These are phyloP conservation scores for Cyrtorhinus lividipennis DNA, from an alignment of 1,140 invertebrate genomes.

Conservation along the genomic window DNA sequence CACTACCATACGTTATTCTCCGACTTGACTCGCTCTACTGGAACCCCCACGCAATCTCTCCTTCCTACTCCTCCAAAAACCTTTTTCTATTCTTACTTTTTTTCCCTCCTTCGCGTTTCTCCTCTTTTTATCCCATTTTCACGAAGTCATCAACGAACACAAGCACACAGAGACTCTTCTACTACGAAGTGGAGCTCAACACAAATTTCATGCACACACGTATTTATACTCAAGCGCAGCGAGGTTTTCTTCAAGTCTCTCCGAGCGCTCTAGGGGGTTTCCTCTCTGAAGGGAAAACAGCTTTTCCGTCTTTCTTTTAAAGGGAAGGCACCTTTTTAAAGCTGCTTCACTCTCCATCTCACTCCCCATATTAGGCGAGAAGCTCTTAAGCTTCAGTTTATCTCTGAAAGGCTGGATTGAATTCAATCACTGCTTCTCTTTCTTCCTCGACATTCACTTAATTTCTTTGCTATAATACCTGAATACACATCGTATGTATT, in stretches of 20 bases:
- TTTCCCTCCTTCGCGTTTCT: neutral
- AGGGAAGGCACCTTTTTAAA: neutral
- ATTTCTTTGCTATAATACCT: too few relatives aligned
- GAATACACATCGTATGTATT: too few relatives aligned
- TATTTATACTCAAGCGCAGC: too few relatives aligned
- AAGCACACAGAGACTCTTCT: too few relatives aligned
- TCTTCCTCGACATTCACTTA: too few relatives aligned
- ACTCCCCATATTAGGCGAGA: too few relatives aligned
- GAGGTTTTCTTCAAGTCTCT: too few relatives aligned
- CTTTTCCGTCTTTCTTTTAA: neutral
- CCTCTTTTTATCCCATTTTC: neutral
- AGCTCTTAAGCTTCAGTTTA: too few relatives aligned
- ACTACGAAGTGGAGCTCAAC: too few relatives aligned
- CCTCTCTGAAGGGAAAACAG: neutral
- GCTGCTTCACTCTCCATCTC: neutral
- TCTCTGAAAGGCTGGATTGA: too few relatives aligned
- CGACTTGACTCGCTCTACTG: neutral
- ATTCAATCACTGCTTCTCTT: too few relatives aligned
- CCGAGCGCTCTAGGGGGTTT: neutral
- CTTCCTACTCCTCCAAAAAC: neutral
- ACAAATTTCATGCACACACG: too few relatives aligned
- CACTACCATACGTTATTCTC: neutral
- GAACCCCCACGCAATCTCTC: neutral
- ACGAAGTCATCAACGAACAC: neutral
- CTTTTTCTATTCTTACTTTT: neutral